Conservation (phyloP, 1,140 invertebrate species). For the Diorhabda elongata region DNA sequence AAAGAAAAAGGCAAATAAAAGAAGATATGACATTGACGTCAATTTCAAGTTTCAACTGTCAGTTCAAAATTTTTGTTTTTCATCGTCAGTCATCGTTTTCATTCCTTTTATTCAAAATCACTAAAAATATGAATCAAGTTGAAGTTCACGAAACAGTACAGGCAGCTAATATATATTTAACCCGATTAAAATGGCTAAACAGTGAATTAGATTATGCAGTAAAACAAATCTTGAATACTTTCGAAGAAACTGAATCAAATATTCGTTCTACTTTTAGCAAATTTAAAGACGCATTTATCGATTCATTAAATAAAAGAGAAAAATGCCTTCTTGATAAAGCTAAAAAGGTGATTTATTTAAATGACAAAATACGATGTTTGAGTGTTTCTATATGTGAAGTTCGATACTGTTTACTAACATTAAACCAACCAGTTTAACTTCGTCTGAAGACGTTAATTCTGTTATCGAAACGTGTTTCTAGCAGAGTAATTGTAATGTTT, state of each 20-base stretch:
- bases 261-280: constrained; percentile 33
- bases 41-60: background rate
- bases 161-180: constrained; percentile 33
- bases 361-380: background rate
- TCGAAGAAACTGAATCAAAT: constrained; percentile 27
- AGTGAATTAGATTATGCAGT: constrained; percentile 28
- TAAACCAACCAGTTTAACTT: too few relatives aligned
- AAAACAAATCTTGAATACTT: constrained; percentile 31
- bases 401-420: background rate
- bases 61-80: constrained; percentile 1
- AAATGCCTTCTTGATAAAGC: constrained; percentile 29
- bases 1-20: too few relatives aligned
- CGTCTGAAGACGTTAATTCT: too few relatives aligned
- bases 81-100: background rate
- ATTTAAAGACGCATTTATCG: constrained; percentile 25
- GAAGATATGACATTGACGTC: too few relatives aligned
- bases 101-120: background rate
- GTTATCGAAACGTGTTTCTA: too few relatives aligned
- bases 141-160: constrained; percentile 31
- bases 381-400: background rate
- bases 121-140: constrained; percentile 10
- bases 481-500: too few relatives aligned
- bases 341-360: constrained; percentile 23
- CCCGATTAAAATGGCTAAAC: constrained; percentile 28
- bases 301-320: constrained; percentile 29